Percentiles rank a stretch among this genome's conserved stretches.
These are phyloP conservation scores for Ditylenchus dipsaci DNA, from an alignment of 1,140 invertebrate genomes.

Conservation along the genomic window DNA sequence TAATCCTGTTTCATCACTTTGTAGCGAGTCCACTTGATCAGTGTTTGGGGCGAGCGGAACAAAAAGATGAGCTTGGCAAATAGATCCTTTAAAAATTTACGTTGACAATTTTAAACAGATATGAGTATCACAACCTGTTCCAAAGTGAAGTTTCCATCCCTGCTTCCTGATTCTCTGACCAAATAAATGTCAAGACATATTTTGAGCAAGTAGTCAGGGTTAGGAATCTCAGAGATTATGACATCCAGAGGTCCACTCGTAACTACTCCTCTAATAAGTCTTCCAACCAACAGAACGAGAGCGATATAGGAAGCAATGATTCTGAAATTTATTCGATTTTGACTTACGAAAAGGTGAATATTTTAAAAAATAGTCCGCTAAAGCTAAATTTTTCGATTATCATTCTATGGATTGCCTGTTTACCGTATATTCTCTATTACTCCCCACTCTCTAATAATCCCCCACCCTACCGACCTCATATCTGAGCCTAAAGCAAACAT, in stretches of 20 bases:
- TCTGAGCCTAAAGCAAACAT: too few species aligned
- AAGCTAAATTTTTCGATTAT: too few species aligned
- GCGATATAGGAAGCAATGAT: constrained; percentile 95
- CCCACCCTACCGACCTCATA: too few species aligned
- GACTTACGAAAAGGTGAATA: too few species aligned
- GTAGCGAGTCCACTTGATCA: constrained; percentile 82
- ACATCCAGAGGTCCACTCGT: constrained; percentile 80
- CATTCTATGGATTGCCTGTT: too few species aligned
- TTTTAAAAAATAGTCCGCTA: too few species aligned
- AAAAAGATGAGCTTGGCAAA: constrained; percentile 98
- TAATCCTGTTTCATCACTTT: background rate
- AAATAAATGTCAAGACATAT: constrained; percentile 93
- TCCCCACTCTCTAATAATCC: too few species aligned
- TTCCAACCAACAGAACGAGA: constrained; percentile 84
- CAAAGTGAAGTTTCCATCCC: constrained; percentile 72
- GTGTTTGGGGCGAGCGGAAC: constrained; percentile 90
- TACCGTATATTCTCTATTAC: too few species aligned
- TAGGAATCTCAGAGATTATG: constrained; percentile 93
- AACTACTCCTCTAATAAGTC: constrained; percentile 78
- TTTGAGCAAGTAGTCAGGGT: constrained; percentile 83
- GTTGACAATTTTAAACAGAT: background rate
- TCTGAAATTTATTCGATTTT: too few species aligned
- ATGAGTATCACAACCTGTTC: constrained; percentile 68
- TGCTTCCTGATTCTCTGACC: constrained; percentile 76
- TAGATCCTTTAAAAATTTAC: constrained; percentile 66